Evolutionary conservation across 2,888 invertebrate genomes (phyloP), one percentile per base, ranked within the genome.

Genomic region (Stegophylla sp.): DNA sequence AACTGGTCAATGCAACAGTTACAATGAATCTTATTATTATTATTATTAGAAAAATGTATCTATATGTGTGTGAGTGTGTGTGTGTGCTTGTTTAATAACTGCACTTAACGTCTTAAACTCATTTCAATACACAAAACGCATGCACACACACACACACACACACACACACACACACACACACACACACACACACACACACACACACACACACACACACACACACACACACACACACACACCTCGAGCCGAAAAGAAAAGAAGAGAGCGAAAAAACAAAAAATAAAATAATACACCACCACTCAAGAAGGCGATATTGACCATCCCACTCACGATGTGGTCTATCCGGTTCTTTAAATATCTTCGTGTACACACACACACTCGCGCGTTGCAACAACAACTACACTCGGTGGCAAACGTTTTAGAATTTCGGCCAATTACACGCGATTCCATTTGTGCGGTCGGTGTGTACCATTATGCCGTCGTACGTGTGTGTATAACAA

Each of bases 301-400:
- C 64, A 20, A 75, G 75, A 75, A 75, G 75, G 75, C 75, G 75
- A 76, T 76, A 66, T 76, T 76, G 75, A 76, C 75, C 75, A 53
- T 66, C 75, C 75, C 75, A 76, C 75, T 76, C 75, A 76, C 75
- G 75, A 76, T 76, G 75, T 1, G 13, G 75, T 76, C 75, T 66
- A 66, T 76, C 75, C 75, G 75, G 75, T 76, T 76, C 64, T 76
- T 76, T 76, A 76, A 76, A 66, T 43, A 76, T 76, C 75, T 13
- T 28, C 45, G 7, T 20, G 5, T 63, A 41, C 10, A 17, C 3
- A 3, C n/a, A 28, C n/a, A 61, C 15, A 28, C 10, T 26, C 13
- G 1, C 26, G 15, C 56, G 20, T 15, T 34, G n/a, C n/a, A 43
- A 63, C 34, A 51, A 48, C 28, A 74, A n/a, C n/a, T 20, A 63